Evolutionary conservation across 2,113 vertebrate species (phyloP).

Genomic region (Addax nasomaculatus): DNA sequence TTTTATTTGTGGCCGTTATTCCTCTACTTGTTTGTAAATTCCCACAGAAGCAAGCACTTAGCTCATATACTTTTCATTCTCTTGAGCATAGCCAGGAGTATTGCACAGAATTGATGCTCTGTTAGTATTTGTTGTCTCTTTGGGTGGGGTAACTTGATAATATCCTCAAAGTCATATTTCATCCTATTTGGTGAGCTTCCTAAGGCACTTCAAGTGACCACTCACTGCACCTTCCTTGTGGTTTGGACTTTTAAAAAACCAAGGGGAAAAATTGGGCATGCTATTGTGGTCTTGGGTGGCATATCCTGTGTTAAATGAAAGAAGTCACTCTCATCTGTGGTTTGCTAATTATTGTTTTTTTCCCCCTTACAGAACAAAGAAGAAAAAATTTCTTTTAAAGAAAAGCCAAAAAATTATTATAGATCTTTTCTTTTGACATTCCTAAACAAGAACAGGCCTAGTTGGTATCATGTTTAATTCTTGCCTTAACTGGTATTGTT

Average conservation of each 20-base stretch:
- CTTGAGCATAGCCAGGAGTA: background rate
- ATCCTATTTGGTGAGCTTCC: background rate
- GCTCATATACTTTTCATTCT: background rate
- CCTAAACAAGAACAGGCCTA: conserved; percentile 62
- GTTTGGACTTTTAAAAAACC: background rate
- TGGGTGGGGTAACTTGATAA: background rate
- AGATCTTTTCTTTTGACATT: conserved; percentile 66
- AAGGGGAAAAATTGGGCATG: background rate
- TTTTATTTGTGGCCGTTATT: background rate
- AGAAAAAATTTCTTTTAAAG: conserved; percentile 57
- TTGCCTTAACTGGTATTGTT: conserved; percentile 60
- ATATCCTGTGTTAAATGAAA: conserved; percentile 43
- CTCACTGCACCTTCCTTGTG: background rate
- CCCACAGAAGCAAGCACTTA: background rate
- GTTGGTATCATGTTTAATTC: conserved; percentile 61
- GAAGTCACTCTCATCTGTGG: conserved; percentile 48
- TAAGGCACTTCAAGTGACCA: conserved; percentile 17
- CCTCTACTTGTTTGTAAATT: background rate
- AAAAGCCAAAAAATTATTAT: conserved; percentile 63
- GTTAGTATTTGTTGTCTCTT: background rate
- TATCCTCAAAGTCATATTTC: background rate
- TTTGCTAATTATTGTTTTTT: conserved; percentile 64
- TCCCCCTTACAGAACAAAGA: conserved; percentile 55
- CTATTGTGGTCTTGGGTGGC: conserved; percentile 32
- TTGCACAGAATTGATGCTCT: background rate